Base-by-base conservation (phyloP, 2,888 invertebrate genomes). In the Rosalia funebris region DNA sequence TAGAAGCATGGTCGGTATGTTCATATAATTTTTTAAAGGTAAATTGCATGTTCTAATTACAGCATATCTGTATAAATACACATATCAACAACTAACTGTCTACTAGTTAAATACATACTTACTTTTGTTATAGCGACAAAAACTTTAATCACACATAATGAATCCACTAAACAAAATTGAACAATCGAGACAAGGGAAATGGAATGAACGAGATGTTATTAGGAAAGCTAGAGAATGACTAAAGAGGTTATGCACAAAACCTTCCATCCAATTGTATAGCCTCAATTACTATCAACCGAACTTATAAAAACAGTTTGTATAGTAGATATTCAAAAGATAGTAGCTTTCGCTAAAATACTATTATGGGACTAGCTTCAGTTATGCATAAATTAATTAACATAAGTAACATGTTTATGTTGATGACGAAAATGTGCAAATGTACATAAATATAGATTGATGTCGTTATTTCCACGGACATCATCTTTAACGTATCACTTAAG, bases 201-300 rank as follows among this genome's bases (percentile, higher is more conserved):
- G 19, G 50, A 20, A 50, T 39, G 39, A 20, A 50, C 39, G 50
- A 34, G 50, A 15, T 41, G 50, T 39, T 41, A 12, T 19, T 20
- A 14, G 25, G 20, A 50, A 39, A 20, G 39, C 50, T 44, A 44
- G 19, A 44, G 50, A n/a, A 50, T 39, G 37, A 50, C 50, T 50
- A 50, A 50, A 31, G 50, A 50, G 50, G 50, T 50, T 50, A 50
- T 50, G 37, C 50, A 50, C 50, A 39, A 50, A 50, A 50, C 17
- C 39, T 17, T 50, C 39, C 50, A 9, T 20, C 37, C 39, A 39
- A 36, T 50, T 50, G 39, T 20, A 39, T 50, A 25, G 25, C 10
- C 11, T 34, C 34, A 34, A 34, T 34, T 34, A 34, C 11, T 34
- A 34, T 34, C 34, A 11, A 2, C 10, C 34, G 10, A 10, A 34